Conservation (phyloP, 2,113 vertebrate genomes). For the Excalfactoria chinensis region DNA sequence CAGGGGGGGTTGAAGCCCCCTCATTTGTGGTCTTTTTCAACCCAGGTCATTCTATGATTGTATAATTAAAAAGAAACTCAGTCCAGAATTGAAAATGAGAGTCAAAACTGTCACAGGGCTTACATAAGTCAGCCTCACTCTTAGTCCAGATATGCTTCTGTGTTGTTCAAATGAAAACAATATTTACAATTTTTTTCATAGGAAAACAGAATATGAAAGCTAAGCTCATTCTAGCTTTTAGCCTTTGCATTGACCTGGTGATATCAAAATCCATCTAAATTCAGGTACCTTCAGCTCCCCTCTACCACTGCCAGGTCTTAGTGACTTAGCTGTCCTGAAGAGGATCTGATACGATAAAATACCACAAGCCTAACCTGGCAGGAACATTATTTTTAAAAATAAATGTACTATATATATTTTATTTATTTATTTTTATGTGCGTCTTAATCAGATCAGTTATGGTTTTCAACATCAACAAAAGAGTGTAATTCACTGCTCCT, state of each 20-base stretch:
- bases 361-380: not conserved
- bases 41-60: no score
- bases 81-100: not conserved
- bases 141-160: not conserved
- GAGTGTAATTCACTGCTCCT: not conserved
- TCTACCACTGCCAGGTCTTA: not conserved
- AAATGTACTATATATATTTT: rapidly evolving
- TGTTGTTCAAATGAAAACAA: not conserved
- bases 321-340: not conserved
- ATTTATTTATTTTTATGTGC: no score
- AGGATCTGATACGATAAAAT: not conserved
- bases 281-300: not conserved
- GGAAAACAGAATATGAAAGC: not conserved
- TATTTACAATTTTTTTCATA: not conserved
- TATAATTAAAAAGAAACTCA: not conserved
- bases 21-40: no score
- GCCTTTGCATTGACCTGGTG: not conserved
- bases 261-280: not conserved
- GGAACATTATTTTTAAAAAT: no score
- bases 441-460: not conserved
- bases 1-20: no score
- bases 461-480: not conserved
- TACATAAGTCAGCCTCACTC: not conserved
- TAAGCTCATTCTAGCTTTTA: not conserved
- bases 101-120: not conserved